phyloP scores from a whole-genome alignment of 2,113 vertebrate species.

The Deroptyus accipitrinus region DNA sequence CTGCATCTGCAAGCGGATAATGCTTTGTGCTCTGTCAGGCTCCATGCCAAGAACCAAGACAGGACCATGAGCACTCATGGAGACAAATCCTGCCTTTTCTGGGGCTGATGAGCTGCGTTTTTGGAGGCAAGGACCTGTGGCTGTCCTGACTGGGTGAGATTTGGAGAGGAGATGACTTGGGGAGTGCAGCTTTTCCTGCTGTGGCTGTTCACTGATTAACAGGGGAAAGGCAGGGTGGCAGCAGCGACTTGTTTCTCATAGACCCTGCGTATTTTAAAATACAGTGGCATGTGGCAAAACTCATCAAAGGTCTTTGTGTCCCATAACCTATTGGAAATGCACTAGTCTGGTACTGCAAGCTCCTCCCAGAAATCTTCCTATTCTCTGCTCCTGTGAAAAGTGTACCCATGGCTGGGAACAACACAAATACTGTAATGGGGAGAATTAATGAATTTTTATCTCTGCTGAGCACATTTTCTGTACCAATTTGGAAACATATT shows the following conservation, averaged over 20 bases:
- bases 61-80: rapidly evolving
- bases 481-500: background rate
- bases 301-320: background rate
- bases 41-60: background rate
- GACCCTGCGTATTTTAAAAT: background rate
- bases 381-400: background rate
- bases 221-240: background rate
- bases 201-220: background rate
- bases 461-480: background rate
- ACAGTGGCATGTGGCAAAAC: background rate
- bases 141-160: rapidly evolving
- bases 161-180: rapidly evolving
- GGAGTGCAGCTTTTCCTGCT: background rate
- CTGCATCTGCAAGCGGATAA: rapidly evolving
- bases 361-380: too few species aligned
- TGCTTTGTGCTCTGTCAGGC: background rate
- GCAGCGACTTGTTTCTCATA: rapidly evolving
- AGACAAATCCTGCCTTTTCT: background rate
- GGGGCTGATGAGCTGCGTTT: rapidly evolving
- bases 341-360: background rate
- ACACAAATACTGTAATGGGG: rapidly evolving
- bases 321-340: rapidly evolving
- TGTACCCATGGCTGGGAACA: rapidly evolving
- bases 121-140: background rate
- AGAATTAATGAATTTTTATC: background rate